Evolutionary conservation across 2,888 invertebrate genomes (phyloP).

Genomic region (Oxycera nigricornis): DNA sequence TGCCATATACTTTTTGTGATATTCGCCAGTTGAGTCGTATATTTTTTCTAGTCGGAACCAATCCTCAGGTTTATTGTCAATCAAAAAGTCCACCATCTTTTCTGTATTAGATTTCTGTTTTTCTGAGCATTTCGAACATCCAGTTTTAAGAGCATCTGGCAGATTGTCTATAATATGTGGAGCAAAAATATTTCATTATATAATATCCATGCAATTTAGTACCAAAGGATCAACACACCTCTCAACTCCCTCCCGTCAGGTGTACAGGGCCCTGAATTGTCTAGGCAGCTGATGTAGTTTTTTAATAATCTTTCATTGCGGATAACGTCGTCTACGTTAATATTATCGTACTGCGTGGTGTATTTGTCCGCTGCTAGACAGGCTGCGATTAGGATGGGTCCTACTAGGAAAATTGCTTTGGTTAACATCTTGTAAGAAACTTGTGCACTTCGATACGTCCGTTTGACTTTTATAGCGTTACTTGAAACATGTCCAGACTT

Average conservation of each 20-base stretch:
- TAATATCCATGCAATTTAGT: not conserved
- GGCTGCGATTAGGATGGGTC: not conserved
- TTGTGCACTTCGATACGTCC: not conserved
- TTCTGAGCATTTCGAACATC: slow-evolving; percentile 72
- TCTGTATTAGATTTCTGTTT: slow-evolving; percentile 71
- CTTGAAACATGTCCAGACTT: no score
- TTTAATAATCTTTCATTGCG: slow-evolving; percentile 69
- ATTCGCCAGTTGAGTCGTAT: slow-evolving; percentile 69
- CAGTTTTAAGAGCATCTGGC: slow-evolving; percentile 74
- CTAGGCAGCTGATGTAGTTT: slow-evolving; percentile 71
- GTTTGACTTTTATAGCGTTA: not conserved
- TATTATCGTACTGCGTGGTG: slow-evolving; percentile 73
- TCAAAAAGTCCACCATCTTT: slow-evolving; percentile 66
- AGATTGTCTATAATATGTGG: slow-evolving; percentile 71
- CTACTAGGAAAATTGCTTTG: not conserved
- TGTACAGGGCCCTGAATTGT: slow-evolving; percentile 71
- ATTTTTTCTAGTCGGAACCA: slow-evolving; percentile 67
- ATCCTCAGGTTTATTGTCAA: slow-evolving; percentile 64
- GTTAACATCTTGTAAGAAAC: not conserved
- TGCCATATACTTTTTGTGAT: slow-evolving; percentile 67
- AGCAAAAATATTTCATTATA: not conserved
- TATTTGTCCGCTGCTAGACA: slow-evolving; percentile 58
- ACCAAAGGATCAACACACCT: slow-evolving; percentile 61
- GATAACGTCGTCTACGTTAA: slow-evolving; percentile 73
- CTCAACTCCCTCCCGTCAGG: slow-evolving; percentile 75